phyloP scores from a whole-genome alignment of 2,113 vertebrate species.

The Tupaia tana region DNA sequence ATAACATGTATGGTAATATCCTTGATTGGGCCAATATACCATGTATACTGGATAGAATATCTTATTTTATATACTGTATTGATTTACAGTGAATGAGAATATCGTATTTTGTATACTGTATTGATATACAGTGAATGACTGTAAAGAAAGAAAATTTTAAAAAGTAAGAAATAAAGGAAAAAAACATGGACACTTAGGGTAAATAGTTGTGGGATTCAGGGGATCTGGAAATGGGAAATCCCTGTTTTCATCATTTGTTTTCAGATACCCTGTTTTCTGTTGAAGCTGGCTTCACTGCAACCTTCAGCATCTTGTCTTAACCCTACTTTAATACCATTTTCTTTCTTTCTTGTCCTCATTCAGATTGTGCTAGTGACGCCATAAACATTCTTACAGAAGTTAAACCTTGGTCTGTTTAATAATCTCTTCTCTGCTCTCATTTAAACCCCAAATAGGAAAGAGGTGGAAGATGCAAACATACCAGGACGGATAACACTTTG shows the following conservation, averaged over 20 bases:
- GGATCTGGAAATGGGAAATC: neutral
- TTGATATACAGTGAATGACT: no score
- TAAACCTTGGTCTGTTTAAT: neutral
- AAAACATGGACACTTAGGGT: constrained; percentile 23
- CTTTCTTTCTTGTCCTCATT: neutral
- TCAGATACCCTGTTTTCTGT: neutral
- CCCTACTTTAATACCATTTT: neutral
- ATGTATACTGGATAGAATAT: no score
- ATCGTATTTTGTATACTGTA: no score
- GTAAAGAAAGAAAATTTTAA: no score
- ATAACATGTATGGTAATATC: no score
- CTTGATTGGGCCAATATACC: no score
- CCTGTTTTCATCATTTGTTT: neutral
- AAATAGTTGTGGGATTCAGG: neutral
- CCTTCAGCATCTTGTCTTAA: neutral
- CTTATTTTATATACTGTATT: no score
- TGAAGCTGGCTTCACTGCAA: neutral
- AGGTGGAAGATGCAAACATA: neutral
- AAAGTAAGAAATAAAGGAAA: no score
- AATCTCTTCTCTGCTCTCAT: neutral
- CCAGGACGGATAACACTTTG: neutral
- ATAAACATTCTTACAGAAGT: neutral
- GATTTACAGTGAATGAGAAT: no score
- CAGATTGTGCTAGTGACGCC: neutral
- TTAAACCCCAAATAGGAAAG: neutral